Conservation (phyloP, 2,113 vertebrate genomes). For the Accipiter virgatus region DNA sequence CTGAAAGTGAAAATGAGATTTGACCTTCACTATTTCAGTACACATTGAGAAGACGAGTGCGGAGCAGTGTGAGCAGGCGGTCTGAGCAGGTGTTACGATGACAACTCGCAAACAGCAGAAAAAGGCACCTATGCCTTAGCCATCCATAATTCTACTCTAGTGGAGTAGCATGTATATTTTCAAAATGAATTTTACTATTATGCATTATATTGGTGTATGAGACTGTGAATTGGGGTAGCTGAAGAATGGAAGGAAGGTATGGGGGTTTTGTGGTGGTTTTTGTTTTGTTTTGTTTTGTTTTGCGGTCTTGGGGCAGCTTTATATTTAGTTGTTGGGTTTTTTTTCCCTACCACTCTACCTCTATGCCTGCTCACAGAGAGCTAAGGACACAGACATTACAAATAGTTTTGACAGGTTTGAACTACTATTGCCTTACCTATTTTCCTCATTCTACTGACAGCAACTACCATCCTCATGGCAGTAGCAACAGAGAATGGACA, state of each 20-base stretch:
- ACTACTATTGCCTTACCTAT: neutral
- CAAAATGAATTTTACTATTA: neutral
- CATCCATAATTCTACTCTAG: neutral
- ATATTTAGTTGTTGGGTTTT: too few species aligned
- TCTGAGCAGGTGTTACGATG: neutral
- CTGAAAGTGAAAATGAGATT: neutral
- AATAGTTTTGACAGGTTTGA: neutral
- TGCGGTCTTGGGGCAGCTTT: neutral
- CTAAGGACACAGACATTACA: neutral
- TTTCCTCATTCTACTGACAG: neutral
- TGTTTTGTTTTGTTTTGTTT: neutral
- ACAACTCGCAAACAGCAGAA: neutral
- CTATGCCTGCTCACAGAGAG: neutral
- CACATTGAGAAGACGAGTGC: neutral
- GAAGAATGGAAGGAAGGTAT: neutral
- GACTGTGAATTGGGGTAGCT: neutral
- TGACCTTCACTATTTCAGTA: neutral
- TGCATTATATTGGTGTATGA: neutral
- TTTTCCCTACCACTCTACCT: neutral
- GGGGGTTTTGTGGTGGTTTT: accelerated
- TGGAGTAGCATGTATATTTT: neutral
- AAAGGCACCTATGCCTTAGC: neutral
- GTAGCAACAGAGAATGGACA: neutral
- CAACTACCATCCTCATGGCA: neutral
- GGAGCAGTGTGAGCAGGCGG: neutral